Evolutionary conservation across 2,797 vertebrate genomes (phyloP).

Genomic region (Rhinatrema bivittatum): DNA sequence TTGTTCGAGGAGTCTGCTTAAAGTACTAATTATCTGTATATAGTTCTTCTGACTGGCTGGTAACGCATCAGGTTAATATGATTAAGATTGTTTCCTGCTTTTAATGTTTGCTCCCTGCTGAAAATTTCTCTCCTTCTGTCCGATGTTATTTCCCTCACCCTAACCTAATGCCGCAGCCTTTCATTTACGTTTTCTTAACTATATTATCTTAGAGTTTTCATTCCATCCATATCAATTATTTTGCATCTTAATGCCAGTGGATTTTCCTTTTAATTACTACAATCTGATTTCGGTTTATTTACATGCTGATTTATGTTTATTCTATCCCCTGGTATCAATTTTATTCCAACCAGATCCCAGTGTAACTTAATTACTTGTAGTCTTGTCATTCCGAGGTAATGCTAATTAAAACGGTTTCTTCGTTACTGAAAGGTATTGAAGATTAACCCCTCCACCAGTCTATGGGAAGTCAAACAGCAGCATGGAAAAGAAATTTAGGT

Average conservation of each 20-base stretch:
- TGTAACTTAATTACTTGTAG: constrained; percentile 50
- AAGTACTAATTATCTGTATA: too few species aligned
- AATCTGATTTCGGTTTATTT: constrained; percentile 52
- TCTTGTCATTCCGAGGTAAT: constrained; percentile 41
- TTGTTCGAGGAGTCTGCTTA: too few species aligned
- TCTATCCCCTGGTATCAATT: constrained; percentile 49
- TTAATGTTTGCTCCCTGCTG: constrained; percentile 38
- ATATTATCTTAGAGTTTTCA: constrained; percentile 13
- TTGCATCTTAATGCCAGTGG: constrained; percentile 28
- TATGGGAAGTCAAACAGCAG: constrained; percentile 7
- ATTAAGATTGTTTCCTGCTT: constrained; percentile 41
- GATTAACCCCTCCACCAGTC: constrained; percentile 31
- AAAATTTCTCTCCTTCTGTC: constrained; percentile 19
- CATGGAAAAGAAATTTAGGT: constrained; percentile 5
- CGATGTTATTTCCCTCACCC: constrained; percentile 32
- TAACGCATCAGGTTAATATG: constrained; percentile 50
- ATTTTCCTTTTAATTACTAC: constrained; percentile 47
- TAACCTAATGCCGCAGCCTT: constrained; percentile 13
- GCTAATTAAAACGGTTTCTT: constrained; percentile 45
- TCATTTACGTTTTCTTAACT: constrained; percentile 11
- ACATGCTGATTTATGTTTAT: constrained; percentile 50
- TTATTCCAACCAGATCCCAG: constrained; percentile 48
- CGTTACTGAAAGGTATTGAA: constrained; percentile 41
- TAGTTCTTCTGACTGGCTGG: too few species aligned
- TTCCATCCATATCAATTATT: constrained; percentile 35